Percentiles rank a stretch among this genome's conserved stretches.
These are phyloP conservation scores for Rhabdornis inornatus DNA, from an alignment of 2,113 vertebrate species.

Conservation along the genomic window DNA sequence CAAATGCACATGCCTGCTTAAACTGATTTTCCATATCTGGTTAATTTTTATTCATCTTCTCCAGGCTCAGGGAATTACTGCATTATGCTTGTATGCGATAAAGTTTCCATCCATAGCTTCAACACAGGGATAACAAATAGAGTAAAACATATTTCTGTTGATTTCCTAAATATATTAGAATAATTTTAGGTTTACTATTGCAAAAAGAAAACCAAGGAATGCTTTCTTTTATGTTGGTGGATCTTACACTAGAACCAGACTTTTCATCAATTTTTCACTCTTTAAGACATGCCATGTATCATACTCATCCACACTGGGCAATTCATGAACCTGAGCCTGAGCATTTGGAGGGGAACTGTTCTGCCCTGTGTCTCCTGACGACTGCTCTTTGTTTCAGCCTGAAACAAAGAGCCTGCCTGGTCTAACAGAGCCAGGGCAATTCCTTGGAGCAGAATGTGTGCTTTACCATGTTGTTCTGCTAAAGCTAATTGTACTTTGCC, in stretches of 20 bases:
- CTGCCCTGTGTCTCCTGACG: background rate
- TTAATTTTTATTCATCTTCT: background rate
- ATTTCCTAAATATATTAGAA: background rate
- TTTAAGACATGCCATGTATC: background rate
- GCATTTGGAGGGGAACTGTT: background rate
- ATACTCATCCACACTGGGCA: background rate
- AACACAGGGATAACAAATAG: background rate
- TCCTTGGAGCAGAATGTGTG: background rate
- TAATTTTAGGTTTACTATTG: background rate
- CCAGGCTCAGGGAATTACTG: background rate
- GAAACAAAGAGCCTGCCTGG: background rate
- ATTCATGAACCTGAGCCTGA: background rate
- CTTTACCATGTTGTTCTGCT: background rate
- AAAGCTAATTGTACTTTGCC: conserved; percentile 8
- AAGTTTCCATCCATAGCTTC: background rate
- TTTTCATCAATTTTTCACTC: background rate
- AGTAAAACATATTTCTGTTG: background rate
- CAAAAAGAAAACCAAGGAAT: background rate
- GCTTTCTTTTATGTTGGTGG: background rate
- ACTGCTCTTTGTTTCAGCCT: background rate
- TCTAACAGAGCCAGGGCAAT: background rate
- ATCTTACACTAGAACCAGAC: background rate
- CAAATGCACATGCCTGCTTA: background rate
- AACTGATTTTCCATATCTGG: background rate
- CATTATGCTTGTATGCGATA: background rate